Evolutionary conservation across 2,113 vertebrate species (phyloP), one percentile per base, ranked within the genome.

Genomic region (Oryzias woworae): DNA sequence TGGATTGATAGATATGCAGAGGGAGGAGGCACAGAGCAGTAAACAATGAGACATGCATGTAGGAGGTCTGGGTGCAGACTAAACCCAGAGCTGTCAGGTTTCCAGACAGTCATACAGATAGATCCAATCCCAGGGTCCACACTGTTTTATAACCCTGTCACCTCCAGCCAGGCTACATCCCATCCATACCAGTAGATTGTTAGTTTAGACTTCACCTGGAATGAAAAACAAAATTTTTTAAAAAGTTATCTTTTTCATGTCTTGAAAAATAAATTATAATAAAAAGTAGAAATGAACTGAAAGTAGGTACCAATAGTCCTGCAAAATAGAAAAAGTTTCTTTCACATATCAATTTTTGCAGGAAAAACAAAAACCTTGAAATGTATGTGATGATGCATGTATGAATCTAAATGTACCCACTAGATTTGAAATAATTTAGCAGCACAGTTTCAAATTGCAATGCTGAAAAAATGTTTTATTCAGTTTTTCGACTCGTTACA

Each of bases 11-110:
- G 83, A 89, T 90, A 75, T 75, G 63, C 71, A 18, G 67, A 68
- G 70, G 75, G 75, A 78, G 77, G 82, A 78, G 82, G 58, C 26
- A 23, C 69, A 71, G 67, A 77, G 61, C 68, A 69, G 84, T 87
- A 86, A 83, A 87, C 80, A 83, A 69, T 81, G 78, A 78, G 81
- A 77, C 70, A 64, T 80, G 80, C 65, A 81, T 87, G 81, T 90
- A 85, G 85, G 85, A 86, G 85, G 86, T 87, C 86, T 73, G 72
- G 69, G 71, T 79, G 78, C 77, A 86, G 84, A 86, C 84, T 88
- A 70, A 88, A 87, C 68, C 85, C 89, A 88, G 89, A 88, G 78
- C 84, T 84, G 79, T 86, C 84, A 86, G 75, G 69, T 72, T 82
- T 71, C 54, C 81, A 88, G 84, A 87, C 80, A 70, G 80, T 83